Conservation (phyloP, 2,888 invertebrate species). For the Heliconius sara region DNA sequence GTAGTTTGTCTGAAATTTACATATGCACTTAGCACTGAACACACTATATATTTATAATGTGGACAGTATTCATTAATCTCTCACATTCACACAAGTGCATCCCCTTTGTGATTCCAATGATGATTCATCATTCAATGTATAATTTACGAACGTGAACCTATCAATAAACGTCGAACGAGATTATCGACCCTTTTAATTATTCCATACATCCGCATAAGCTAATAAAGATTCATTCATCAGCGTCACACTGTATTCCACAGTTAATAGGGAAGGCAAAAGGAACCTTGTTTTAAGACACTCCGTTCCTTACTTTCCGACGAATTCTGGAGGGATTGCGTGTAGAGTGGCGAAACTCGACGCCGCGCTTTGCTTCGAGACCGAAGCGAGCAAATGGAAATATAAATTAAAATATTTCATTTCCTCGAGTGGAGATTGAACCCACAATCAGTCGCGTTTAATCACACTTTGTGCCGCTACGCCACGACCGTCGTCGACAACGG, state of each 20-base stretch:
- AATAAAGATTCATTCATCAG: background rate
- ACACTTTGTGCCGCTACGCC: too few relatives aligned
- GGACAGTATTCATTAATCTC: constrained; percentile 44
- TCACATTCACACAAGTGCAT: constrained; percentile 47
- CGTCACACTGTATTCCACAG: too few relatives aligned
- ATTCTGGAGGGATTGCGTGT: too few relatives aligned
- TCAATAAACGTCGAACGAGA: constrained; percentile 21
- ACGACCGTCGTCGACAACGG: background rate
- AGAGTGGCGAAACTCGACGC: too few relatives aligned
- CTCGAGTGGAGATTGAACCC: too few relatives aligned
- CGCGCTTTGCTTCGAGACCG: too few relatives aligned
- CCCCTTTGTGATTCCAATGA: constrained; percentile 42
- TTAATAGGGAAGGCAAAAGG: too few relatives aligned
- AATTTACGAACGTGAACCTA: constrained; percentile 29
- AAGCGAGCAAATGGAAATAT: too few relatives aligned
- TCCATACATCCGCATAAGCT: constrained; percentile 10
- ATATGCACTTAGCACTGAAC: background rate
- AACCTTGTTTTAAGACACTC: too few relatives aligned
- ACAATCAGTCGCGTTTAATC: too few relatives aligned
- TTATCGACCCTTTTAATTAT: constrained; percentile 12
- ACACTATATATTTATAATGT: constrained; percentile 17
- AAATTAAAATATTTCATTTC: too few relatives aligned
- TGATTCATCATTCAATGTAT: constrained; percentile 50
- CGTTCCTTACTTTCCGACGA: too few relatives aligned
- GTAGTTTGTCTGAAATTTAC: background rate